phyloP scores from a whole-genome alignment of 1,140 invertebrate genomes.

The Dendroctonus ponderosae region DNA sequence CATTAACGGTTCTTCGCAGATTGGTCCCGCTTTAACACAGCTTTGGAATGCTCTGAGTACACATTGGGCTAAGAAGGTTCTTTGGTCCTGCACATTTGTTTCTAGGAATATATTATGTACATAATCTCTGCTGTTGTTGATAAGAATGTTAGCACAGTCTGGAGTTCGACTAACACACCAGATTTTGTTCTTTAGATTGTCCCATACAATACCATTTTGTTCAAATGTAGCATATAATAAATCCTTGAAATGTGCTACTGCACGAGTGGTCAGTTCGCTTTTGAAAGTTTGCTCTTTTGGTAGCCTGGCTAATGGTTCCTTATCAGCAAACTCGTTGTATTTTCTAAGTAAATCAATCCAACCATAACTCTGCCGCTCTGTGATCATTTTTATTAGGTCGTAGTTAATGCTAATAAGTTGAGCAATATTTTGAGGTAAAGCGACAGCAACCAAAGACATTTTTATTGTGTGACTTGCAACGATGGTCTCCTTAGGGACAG shows the following conservation, averaged over 20 bases:
- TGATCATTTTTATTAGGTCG: constrained; percentile 58
- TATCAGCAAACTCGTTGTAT: constrained; percentile 13
- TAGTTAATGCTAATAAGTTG: constrained; percentile 65
- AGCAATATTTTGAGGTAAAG: constrained; percentile 74
- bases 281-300: constrained; percentile 35
- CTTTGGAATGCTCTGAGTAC: constrained; percentile 45
- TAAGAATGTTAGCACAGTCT: constrained; percentile 43
- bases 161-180: constrained; percentile 52
- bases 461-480: constrained; percentile 21
- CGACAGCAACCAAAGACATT: constrained; percentile 65
- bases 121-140: constrained; percentile 41
- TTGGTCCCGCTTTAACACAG: constrained; percentile 45
- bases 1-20: constrained; percentile 48
- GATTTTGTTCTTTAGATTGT: constrained; percentile 51
- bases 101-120: constrained; percentile 41
- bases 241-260: constrained; percentile 42
- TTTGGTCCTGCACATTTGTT: constrained; percentile 37
- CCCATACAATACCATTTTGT: constrained; percentile 31
- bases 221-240: constrained; percentile 36
- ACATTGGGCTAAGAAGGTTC: constrained; percentile 42
- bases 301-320: constrained; percentile 1
- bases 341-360: constrained; percentile 38
- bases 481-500: not conserved
- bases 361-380: constrained; percentile 43
- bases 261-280: constrained; percentile 35